Evolutionary conservation across 2,113 vertebrate species (phyloP).

Genomic region (Trogon melanurus): DNA sequence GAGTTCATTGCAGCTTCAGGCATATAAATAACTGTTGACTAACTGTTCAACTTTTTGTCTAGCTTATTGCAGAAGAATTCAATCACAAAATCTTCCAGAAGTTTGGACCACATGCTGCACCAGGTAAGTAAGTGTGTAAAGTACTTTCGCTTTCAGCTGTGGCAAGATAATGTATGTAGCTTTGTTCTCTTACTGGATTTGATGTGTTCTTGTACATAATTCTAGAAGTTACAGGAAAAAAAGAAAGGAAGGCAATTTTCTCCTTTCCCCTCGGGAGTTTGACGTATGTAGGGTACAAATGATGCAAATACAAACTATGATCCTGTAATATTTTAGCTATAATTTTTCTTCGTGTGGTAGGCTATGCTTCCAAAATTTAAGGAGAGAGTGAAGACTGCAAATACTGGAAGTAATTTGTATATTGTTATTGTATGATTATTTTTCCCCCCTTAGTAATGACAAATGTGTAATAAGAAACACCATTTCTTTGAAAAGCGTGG

Average conservation of each 20-base stretch:
- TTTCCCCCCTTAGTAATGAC: neutral
- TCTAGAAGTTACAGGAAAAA: neutral
- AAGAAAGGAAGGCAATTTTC: neutral
- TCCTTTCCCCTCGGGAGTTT: neutral
- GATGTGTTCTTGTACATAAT: neutral
- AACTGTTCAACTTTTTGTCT: conserved; percentile 18
- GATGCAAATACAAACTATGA: neutral
- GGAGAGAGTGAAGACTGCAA: neutral
- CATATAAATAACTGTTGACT: neutral
- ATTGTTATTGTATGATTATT: neutral
- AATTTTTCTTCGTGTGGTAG: neutral
- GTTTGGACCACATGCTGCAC: conserved; percentile 72
- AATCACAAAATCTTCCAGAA: conserved; percentile 83
- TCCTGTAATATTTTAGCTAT: neutral
- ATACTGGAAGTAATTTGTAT: neutral
- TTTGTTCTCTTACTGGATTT: neutral
- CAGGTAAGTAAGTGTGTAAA: conserved; percentile 77
- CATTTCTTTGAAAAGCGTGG: neutral
- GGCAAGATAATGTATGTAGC: neutral
- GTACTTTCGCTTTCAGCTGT: neutral
- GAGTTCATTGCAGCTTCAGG: neutral
- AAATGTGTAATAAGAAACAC: neutral
- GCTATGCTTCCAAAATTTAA: neutral
- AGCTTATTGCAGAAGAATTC: conserved; percentile 98
- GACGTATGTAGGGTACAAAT: neutral